phyloP scores from a whole-genome alignment of 2,888 invertebrate species.

The Halictus quadricinctus region DNA sequence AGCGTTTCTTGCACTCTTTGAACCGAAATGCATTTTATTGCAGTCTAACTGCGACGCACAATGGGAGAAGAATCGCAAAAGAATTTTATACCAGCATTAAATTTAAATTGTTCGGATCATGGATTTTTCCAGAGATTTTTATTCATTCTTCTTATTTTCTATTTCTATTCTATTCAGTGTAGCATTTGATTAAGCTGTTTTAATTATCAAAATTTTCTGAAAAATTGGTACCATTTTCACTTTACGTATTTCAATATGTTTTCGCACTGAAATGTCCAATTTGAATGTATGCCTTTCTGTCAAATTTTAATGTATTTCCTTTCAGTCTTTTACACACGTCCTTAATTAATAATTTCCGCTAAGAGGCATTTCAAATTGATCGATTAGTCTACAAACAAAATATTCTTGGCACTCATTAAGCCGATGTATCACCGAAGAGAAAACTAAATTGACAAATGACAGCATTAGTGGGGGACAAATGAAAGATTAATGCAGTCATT shows the following conservation, averaged over 20 bases:
- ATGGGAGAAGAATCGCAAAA: conserved; percentile 13
- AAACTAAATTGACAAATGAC: neutral
- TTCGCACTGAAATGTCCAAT: too few relatives aligned
- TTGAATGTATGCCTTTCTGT: too few relatives aligned
- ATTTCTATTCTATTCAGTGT: neutral
- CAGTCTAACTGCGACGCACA: neutral
- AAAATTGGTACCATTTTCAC: neutral
- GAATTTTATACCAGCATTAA: neutral
- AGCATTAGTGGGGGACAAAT: neutral
- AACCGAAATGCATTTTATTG: neutral
- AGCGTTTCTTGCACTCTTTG: neutral
- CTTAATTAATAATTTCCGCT: neutral
- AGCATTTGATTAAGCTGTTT: too few relatives aligned
- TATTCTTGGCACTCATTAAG: neutral
- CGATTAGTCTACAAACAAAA: neutral
- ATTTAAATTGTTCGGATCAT: neutral
- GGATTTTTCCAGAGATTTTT: neutral
- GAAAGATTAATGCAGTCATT: conserved; percentile 19
- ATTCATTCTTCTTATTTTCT: neutral
- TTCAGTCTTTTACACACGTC: neutral
- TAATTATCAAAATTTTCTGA: neutral
- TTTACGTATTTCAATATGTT: too few relatives aligned
- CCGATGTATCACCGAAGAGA: neutral
- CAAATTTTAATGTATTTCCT: too few relatives aligned
- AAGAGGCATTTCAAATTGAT: neutral